These are phyloP conservation scores for Eucera pruinosa DNA, from an alignment of 2,888 invertebrate genomes.

Conservation along the genomic window DNA sequence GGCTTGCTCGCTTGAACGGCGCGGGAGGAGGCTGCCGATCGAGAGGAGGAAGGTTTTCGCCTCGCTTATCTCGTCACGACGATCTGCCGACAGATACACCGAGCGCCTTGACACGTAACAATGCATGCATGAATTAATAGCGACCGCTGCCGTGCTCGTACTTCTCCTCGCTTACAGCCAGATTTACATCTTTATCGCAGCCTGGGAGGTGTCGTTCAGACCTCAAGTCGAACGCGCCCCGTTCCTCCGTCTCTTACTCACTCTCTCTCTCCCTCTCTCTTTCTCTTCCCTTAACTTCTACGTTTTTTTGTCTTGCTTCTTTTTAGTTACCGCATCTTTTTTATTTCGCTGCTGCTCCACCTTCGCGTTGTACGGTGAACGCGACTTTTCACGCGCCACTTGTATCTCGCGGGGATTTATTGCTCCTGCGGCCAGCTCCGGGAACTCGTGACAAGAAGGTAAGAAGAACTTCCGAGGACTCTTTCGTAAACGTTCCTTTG, in stretches of 20 bases:
- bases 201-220: conserved; percentile 71
- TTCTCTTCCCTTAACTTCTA: not conserved
- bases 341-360: not conserved
- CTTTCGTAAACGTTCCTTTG: not conserved
- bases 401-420: conserved; percentile 41
- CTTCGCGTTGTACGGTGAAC: conserved; percentile 5
- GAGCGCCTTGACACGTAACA: conserved; percentile 81
- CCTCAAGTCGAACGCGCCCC: conserved; percentile 18
- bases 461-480: conserved; percentile 5
- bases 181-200: conserved; percentile 80
- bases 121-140: conserved; percentile 83
- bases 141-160: conserved; percentile 74
- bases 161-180: conserved; percentile 72
- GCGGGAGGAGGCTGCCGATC: conserved; percentile 67
- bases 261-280: not conserved
- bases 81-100: conserved; percentile 81
- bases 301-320: no score
- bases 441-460: conserved; percentile 34
- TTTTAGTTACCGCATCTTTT: not conserved
- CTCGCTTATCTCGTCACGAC: conserved; percentile 80
- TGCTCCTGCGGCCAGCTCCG: not conserved
- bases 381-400: conserved; percentile 35
- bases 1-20: conserved; percentile 13
- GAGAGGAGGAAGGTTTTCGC: conserved; percentile 71
- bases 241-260: not conserved